Base-by-base conservation (phyloP, 1,140 invertebrate genomes). In the Episyrphus balteatus region DNA sequence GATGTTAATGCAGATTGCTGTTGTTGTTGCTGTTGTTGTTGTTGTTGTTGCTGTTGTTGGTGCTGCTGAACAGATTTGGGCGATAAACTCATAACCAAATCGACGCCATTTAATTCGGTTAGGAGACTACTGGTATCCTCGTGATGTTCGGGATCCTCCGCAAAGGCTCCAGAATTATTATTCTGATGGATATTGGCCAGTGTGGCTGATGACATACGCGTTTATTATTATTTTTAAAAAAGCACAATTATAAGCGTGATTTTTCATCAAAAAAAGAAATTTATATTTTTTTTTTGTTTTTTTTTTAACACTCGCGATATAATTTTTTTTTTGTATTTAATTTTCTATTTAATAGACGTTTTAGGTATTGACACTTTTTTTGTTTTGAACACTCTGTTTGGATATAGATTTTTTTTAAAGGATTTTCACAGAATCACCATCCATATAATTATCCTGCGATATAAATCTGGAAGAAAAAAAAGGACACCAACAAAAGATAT, bases 51-150 rank as follows among this genome's bases (percentile, higher is more conserved):
- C n/a, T n/a, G n/a, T n/a, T 26, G 21, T 19, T 39, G 42, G 21
- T 62, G 54, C 41, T 62, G 55, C 21, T 54, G 47, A 51, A 51
- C 36, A 30, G 39, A 51, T 71, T 89, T 90, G 50, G 86, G 85
- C 68, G 85, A 88, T 69, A 90, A 73, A 75, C 85, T 89, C 86
- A 90, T 90, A 72, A 86, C 87, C 78, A 89, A 78, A 70, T 88
- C 85, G 61, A 83, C 84, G 53, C 84, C 83, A 79, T 86, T 88
- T 63, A 88, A 77, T 66, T 86, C 84, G 57, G 84, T 83, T 72
- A 86, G 74, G 56, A 84, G 70, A 55, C 75, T 74, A 30, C 39
- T 48, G 10, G 12, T 15, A 49, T 71, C 69, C 42, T 51, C 55
- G 21, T 26, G 21, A 42, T 51, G 50, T n/a, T 52, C 51, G 40